Evolutionary conservation across 1,140 invertebrate species (phyloP).

Genomic region (Danaus plexippus): DNA sequence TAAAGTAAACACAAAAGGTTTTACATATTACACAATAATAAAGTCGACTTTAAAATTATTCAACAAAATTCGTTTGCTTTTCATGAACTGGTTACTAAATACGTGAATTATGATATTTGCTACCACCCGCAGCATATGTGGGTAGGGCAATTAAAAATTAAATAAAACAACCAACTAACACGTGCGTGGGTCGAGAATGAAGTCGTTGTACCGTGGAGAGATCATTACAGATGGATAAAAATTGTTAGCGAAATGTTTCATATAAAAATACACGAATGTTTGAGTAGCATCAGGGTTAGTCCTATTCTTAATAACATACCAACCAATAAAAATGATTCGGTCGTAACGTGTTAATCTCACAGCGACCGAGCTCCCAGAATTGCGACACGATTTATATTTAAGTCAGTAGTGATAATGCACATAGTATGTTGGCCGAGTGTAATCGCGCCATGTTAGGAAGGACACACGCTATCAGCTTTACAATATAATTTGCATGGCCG

Average conservation of each 20-base stretch:
- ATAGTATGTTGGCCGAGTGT: constrained; percentile 30
- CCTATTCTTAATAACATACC: too few relatives aligned
- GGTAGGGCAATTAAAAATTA: constrained; percentile 63
- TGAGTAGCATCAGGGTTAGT: too few relatives aligned
- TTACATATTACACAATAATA: too few relatives aligned
- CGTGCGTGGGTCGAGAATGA: constrained; percentile 28
- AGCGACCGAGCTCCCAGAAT: constrained; percentile 19
- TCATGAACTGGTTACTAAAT: too few relatives aligned
- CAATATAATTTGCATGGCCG: constrained; percentile 45
- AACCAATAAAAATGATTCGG: too few relatives aligned
- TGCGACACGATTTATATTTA: constrained; percentile 41
- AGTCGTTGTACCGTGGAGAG: constrained; percentile 17
- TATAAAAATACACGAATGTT: too few relatives aligned
- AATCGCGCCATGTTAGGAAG: constrained; percentile 36
- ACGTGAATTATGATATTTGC: constrained; percentile 7
- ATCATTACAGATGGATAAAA: too few relatives aligned
- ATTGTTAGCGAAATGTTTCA: too few relatives aligned
- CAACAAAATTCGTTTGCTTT: too few relatives aligned
- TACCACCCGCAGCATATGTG: constrained; percentile 32
- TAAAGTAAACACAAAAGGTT: too few relatives aligned
- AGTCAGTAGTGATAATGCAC: constrained; percentile 54
- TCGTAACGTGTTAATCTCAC: too few relatives aligned
- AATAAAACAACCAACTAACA: constrained; percentile 47
- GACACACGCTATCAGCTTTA: constrained; percentile 26
- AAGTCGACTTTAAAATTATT: too few relatives aligned